Conservation (phyloP, 2,113 vertebrate genomes). For the Rhynchopsitta pachyrhyncha region DNA sequence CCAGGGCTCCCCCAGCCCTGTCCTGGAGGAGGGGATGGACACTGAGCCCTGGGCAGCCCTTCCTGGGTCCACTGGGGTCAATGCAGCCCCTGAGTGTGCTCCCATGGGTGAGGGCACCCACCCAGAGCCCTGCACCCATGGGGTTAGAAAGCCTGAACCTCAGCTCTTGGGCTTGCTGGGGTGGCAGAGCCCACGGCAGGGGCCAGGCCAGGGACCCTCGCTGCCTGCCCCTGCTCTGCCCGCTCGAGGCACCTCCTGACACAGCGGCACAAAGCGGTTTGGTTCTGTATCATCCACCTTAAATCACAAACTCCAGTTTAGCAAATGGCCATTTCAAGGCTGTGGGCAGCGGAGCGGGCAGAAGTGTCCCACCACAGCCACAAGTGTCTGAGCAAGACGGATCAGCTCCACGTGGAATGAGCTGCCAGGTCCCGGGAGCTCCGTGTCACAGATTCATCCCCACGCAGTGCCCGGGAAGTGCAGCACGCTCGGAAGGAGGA, state of each 20-base stretch:
- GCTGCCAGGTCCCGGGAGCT: neutral
- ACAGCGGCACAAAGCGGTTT: fast-evolving
- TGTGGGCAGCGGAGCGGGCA: fast-evolving
- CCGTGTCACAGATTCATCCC: neutral
- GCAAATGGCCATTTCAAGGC: fast-evolving
- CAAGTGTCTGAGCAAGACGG: neutral
- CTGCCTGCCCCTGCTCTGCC: neutral
- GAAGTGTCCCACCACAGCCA: neutral
- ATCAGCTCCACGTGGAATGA: fast-evolving
- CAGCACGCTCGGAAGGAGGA: neutral
- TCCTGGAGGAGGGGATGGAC: neutral
- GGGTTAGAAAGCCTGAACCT: fast-evolving
- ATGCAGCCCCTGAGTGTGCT: neutral
- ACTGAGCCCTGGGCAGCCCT: neutral
- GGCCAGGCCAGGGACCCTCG: no score
- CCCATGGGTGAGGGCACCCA: fast-evolving
- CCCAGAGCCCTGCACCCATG: neutral
- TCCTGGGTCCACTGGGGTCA: neutral
- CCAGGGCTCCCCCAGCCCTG: fast-evolving
- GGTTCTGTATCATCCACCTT: fast-evolving
- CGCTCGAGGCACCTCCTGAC: fast-evolving
- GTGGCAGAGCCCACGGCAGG: neutral
- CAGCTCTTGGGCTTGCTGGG: neutral
- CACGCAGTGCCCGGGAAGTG: neutral
- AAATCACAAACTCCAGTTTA: neutral